Evolutionary conservation across 2,113 vertebrate species (phyloP), one percentile per base, ranked within the genome.

Genomic region (Theropithecus gelada): DNA sequence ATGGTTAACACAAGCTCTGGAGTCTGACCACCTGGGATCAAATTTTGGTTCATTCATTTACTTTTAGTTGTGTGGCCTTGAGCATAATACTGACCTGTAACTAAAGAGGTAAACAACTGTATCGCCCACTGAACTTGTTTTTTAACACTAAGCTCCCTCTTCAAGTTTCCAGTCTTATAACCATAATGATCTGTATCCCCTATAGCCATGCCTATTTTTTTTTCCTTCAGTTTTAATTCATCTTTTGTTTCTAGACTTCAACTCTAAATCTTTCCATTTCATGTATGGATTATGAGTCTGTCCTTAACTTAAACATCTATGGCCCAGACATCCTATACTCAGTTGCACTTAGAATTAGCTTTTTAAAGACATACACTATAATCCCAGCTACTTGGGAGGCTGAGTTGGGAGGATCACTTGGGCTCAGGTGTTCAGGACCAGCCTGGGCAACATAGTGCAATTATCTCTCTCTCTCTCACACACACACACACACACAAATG

Each of bases 301-400:
- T 32, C 55, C 43, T 83, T 94, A 88, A 87, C 12, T 82, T 87
- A 80, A 85, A 81, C 18, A 25, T 78, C 10, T 94, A 32, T 0
- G 64, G 75, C 40, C 45, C 72, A 79, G 32, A 70, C 18, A 82
- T 94, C 35, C 6, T 88, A 7, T 82, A 85, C 75, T 88, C 25
- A 84, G 7, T 5, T 94, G 52, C 32, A 93, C n/a, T 94, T 92
- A 84, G 88, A 97, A 94, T 97, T 93, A 76, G 30, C 61, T 92
- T 96, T 78, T 95, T 96, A 85, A 89, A 93, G 38, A 73, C 38
- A 40, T 40, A 73, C 38, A 64, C 66, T 68, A 32, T 35, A 68
- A 17, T 68, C 66, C 16, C 16, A 68, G 32, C 66, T 35, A 16
- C 16, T 35, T 68, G 32, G 66, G 66, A 68, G 66, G 32, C 32